Percentiles rank a stretch among this genome's conserved stretches.
Evolutionary conservation across 2,888 invertebrate genomes (phyloP).

Genomic region (Epinotia nisella): DNA sequence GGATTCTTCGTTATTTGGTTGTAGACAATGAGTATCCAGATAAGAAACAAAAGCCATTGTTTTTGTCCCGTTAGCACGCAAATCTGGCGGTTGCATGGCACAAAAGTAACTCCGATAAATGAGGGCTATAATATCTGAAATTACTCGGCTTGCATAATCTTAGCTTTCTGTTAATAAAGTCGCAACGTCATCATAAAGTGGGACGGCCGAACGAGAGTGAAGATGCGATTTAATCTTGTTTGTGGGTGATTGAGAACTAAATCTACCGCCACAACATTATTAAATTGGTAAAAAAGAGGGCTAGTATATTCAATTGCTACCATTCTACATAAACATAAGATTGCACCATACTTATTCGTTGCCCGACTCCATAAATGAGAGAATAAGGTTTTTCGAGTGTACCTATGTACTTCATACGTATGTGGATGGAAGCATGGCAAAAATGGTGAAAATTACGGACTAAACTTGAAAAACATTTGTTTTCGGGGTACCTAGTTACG

Average conservation of each 20-base stretch:
- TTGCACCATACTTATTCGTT: neutral
- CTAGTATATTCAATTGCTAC: neutral
- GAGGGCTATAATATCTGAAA: constrained; percentile 34
- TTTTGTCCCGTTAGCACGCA: constrained; percentile 1
- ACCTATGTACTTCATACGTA: too few species aligned
- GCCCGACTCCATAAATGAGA: neutral
- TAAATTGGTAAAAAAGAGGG: constrained; percentile 16
- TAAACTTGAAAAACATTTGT: too few species aligned
- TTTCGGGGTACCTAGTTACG: too few species aligned
- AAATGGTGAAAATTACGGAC: too few species aligned
- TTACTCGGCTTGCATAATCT: constrained; percentile 38
- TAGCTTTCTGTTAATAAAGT: constrained; percentile 33
- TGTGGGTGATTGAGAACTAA: constrained; percentile 34
- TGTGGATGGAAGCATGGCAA: too few species aligned
- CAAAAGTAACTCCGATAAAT: constrained; percentile 25
- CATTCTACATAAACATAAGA: neutral
- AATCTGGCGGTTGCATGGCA: neutral
- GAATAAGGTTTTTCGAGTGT: neutral
- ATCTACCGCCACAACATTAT: constrained; percentile 12
- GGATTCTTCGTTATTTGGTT: neutral
- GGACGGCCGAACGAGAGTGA: constrained; percentile 25
- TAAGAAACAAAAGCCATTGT: constrained; percentile 25
- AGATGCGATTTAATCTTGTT: constrained; percentile 44
- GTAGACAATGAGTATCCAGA: constrained; percentile 8
- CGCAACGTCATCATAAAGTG: constrained; percentile 37